Percentiles rank a stretch among this genome's conserved stretches.
These are phyloP conservation scores for Phoenicopterus ruber DNA, from an alignment of 2,113 vertebrate genomes.

Conservation along the genomic window DNA sequence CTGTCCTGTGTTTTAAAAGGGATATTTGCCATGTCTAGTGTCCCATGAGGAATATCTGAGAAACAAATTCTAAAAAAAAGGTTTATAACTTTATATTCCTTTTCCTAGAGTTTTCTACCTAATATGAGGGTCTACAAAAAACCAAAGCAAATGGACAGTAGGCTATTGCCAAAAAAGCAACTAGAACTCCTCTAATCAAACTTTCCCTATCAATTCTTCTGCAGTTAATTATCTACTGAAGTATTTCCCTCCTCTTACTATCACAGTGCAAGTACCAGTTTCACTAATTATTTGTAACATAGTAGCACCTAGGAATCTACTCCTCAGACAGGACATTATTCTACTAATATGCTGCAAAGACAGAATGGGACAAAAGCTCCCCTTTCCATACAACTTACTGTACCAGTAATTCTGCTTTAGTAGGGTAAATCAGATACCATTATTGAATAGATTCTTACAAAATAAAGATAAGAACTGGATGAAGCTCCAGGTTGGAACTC, in stretches of 20 bases:
- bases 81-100: background rate
- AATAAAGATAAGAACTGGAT: background rate
- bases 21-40: background rate
- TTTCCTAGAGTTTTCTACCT: background rate
- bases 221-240: background rate
- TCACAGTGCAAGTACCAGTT: background rate
- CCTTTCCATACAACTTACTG: background rate
- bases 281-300: background rate
- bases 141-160: background rate
- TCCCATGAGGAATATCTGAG: background rate
- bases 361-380: background rate
- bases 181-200: background rate
- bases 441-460: background rate
- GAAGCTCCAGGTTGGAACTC: background rate
- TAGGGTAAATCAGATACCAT: background rate
- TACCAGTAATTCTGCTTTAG: background rate
- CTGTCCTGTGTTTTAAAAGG: background rate
- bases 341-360: background rate
- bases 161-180: background rate
- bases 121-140: background rate
- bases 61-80: background rate
- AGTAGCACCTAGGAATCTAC: background rate
- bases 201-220: background rate
- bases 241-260: background rate
- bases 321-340: background rate